These are phyloP conservation scores for Tetragonula carbonaria DNA, from an alignment of 2,888 invertebrate species.

Conservation along the genomic window DNA sequence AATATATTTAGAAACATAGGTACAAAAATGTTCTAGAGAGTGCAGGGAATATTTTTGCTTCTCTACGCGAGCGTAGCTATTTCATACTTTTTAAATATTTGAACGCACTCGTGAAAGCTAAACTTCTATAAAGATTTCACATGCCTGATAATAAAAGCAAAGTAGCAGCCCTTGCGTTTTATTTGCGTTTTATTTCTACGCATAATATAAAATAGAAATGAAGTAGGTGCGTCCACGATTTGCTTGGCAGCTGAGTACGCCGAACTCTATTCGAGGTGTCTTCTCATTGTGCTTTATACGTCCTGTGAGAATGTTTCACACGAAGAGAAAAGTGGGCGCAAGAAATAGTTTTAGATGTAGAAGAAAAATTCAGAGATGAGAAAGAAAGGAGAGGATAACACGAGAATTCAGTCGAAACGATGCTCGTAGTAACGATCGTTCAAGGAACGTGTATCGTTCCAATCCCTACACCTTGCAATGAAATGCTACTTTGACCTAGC, in stretches of 20 bases:
- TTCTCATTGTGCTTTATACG: background rate
- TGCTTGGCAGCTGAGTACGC: background rate
- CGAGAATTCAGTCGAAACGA: conserved; percentile 9
- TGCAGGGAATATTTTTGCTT: too few relatives aligned
- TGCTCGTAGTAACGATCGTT: conserved; percentile 9
- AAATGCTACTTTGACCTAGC: conserved; percentile 22
- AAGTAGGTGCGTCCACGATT: background rate
- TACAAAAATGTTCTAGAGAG: too few relatives aligned
- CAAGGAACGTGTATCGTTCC: conserved; percentile 26
- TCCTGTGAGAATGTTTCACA: background rate
- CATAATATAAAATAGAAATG: too few relatives aligned
- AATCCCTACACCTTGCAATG: conserved; percentile 38
- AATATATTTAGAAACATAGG: too few relatives aligned
- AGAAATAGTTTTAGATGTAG: background rate
- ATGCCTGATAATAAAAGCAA: too few relatives aligned
- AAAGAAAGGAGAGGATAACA: background rate
- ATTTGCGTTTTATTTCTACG: too few relatives aligned
- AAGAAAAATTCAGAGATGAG: background rate
- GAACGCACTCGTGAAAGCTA: too few relatives aligned
- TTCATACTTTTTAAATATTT: too few relatives aligned
- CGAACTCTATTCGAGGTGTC: background rate
- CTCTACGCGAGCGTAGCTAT: too few relatives aligned
- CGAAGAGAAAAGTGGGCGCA: background rate
- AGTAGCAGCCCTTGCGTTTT: too few relatives aligned
- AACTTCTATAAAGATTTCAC: too few relatives aligned